phyloP scores from a whole-genome alignment of 2,113 vertebrate species.

The Varanus komodoensis region DNA sequence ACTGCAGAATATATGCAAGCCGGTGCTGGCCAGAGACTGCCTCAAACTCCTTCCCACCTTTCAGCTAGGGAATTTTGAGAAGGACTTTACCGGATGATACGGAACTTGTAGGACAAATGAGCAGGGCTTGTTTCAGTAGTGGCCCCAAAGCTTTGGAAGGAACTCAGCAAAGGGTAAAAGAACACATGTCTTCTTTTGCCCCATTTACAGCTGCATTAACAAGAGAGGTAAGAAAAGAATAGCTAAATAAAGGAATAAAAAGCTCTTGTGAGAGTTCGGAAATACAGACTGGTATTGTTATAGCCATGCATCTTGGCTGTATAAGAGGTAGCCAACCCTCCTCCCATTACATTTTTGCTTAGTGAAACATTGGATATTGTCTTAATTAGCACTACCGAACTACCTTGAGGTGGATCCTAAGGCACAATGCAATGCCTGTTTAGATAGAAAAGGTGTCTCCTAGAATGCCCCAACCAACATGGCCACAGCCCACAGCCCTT shows the following conservation, averaged over 20 bases:
- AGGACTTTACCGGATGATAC: background rate
- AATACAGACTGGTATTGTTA: background rate
- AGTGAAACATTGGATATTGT: background rate
- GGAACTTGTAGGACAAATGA: background rate
- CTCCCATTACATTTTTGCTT: background rate
- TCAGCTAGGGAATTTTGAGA: background rate
- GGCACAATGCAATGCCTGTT: background rate
- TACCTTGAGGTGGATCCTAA: background rate
- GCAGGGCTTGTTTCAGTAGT: background rate
- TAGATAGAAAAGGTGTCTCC: too few relatives aligned
- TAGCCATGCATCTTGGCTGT: background rate
- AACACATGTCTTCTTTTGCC: background rate
- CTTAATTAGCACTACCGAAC: background rate
- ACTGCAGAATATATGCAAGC: conserved; percentile 2
- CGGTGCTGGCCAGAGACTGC: background rate
- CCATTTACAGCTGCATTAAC: background rate
- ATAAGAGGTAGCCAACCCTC: background rate
- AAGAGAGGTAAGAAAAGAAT: background rate
- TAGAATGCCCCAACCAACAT: too few relatives aligned
- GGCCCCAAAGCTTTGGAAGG: background rate
- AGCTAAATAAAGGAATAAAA: background rate
- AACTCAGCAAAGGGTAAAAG: background rate
- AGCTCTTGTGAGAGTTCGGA: background rate
- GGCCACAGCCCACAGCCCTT: too few relatives aligned
- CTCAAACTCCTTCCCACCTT: background rate